These are phyloP conservation scores for Channa argus DNA, from an alignment of 2,113 vertebrate genomes.

Conservation along the genomic window DNA sequence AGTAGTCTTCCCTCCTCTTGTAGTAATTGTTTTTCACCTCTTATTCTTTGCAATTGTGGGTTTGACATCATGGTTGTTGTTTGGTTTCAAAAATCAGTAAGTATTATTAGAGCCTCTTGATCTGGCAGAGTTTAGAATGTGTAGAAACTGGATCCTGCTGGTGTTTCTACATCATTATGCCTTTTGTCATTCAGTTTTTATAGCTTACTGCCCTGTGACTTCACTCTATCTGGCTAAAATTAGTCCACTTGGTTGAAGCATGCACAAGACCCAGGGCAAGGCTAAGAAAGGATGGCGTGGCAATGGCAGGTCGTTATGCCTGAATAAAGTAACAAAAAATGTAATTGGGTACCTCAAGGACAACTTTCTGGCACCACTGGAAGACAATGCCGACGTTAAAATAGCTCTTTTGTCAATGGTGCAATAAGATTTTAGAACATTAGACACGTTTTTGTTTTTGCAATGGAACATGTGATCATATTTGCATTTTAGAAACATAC, in stretches of 20 bases:
- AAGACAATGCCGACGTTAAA: neutral
- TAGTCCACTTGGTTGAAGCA: conserved; percentile 16
- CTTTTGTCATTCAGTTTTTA: neutral
- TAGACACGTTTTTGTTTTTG: neutral
- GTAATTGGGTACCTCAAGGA: neutral
- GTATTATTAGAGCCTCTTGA: conserved; percentile 35
- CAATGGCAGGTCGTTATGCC: neutral
- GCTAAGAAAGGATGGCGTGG: conserved; percentile 1
- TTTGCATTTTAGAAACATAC: neutral
- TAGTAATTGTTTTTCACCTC: neutral
- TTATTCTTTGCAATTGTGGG: conserved; percentile 19
- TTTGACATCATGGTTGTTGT: conserved; percentile 7
- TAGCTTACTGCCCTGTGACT: conserved; percentile 22
- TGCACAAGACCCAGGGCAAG: neutral
- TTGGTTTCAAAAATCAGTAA: conserved; percentile 13
- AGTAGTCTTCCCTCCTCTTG: neutral
- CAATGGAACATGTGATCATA: neutral
- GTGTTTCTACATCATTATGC: conserved; percentile 9
- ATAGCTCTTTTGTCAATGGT: neutral
- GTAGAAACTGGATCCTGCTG: conserved; percentile 49
- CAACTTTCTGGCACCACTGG: neutral
- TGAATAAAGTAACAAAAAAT: conserved; percentile 21
- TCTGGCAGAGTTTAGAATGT: conserved; percentile 28
- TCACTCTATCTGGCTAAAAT: no score
- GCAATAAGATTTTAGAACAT: neutral